Percentiles rank a stretch among this genome's conserved stretches.
Conservation (phyloP, 2,113 vertebrate species). For the Pedetes capensis region DNA sequence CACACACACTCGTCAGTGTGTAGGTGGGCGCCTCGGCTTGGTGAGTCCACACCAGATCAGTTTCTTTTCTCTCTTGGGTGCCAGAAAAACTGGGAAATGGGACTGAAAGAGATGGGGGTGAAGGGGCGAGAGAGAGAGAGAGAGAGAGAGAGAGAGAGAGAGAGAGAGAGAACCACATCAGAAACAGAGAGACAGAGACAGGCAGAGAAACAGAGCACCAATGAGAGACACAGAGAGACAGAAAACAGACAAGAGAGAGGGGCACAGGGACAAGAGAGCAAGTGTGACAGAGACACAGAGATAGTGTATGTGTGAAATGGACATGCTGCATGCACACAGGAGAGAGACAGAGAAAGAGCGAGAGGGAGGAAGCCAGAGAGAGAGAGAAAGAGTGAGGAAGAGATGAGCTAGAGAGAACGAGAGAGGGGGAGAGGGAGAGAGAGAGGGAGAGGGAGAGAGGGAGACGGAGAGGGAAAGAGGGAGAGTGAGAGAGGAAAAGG, state of each 20-base stretch:
- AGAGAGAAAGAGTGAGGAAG: not conserved
- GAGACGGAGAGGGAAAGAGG: no score
- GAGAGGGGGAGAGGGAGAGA: not conserved
- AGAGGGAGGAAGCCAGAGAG: not conserved
- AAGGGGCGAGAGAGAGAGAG: not conserved
- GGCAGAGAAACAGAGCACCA: no score
- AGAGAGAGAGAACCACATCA: not conserved
- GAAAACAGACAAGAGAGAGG: no score
- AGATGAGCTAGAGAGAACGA: not conserved
- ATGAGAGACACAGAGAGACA: not conserved
- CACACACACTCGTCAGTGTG: not conserved
- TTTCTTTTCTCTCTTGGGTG: conserved; percentile 67
- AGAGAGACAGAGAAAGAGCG: not conserved
- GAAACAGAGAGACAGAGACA: not conserved
- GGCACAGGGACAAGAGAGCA: no score
- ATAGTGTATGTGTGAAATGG: no score
- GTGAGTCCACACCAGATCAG: not conserved
- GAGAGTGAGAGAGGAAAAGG: no score
- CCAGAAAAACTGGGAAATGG: conserved; percentile 43
- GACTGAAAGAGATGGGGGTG: not conserved
- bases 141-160: not conserved
- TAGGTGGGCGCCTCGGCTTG: not conserved
- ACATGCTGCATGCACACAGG: no score
- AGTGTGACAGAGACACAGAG: no score
- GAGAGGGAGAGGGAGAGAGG: not conserved